Percentiles rank a stretch among this genome's conserved stretches.
phyloP scores from a whole-genome alignment of 1,140 invertebrate species.

The Cheumatopsyche charites region DNA sequence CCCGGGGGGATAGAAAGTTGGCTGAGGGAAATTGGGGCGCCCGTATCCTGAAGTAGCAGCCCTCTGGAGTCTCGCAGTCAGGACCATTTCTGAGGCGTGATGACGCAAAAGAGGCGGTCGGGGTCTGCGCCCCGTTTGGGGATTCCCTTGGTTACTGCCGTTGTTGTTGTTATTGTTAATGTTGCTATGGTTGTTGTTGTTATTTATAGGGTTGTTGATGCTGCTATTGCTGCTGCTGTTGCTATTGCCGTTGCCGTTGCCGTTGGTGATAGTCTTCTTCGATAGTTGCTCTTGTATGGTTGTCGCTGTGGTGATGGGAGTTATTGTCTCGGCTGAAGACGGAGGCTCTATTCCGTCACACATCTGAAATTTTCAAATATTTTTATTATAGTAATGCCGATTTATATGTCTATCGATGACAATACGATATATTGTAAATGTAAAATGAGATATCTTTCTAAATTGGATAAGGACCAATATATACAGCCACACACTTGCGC shows the following conservation, averaged over 20 bases:
- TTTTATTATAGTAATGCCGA: no score
- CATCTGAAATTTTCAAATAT: conserved; percentile 11
- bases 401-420: no score
- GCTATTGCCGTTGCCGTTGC: background rate
- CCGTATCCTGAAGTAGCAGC: background rate
- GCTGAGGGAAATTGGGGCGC: background rate
- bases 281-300: no score
- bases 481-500: no score
- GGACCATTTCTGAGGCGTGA: conserved; percentile 43
- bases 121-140: conserved; percentile 33
- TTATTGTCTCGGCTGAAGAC: no score
- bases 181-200: background rate
- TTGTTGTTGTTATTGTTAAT: background rate
- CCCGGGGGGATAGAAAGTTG: background rate
- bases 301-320: no score
- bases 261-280: no score
- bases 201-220: background rate
- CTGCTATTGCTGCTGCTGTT: no score
- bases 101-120: conserved; percentile 36
- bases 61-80: conserved; percentile 15
- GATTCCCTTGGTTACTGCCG: conserved; percentile 13
- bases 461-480: no score
- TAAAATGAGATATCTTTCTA: no score
- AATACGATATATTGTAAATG: no score
- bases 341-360: background rate